phyloP scores from a whole-genome alignment of 1,140 invertebrate genomes.

The Episyrphus balteatus region DNA sequence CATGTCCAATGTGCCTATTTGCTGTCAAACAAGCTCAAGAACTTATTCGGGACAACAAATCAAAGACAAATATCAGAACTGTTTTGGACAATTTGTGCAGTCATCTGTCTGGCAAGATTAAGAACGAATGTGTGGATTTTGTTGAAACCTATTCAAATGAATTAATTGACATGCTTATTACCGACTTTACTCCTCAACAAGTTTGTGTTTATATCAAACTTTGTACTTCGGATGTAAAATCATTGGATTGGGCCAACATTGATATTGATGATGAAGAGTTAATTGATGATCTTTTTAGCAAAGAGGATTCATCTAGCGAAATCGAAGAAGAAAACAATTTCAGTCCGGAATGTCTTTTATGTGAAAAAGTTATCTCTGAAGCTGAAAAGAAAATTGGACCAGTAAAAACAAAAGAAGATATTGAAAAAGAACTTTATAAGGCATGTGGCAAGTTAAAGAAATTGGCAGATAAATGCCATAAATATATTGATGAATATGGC shows the following conservation, averaged over 20 bases:
- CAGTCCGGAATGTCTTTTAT: conserved; percentile 24
- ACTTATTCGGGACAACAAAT: conserved; percentile 29
- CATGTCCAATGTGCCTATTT: conserved; percentile 70
- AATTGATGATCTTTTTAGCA: conserved; percentile 12
- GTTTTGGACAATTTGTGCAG: conserved; percentile 62
- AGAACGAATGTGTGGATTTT: conserved; percentile 58
- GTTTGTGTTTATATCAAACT: conserved; percentile 65
- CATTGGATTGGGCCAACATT: conserved; percentile 21
- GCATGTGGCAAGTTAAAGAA: conserved; percentile 24
- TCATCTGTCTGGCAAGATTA: conserved; percentile 51
- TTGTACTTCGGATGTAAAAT: conserved; percentile 42
- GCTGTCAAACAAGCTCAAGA: conserved; percentile 51
- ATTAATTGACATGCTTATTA: conserved; percentile 63
- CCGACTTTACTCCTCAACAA: conserved; percentile 64
- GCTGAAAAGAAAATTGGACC: conserved; percentile 19
- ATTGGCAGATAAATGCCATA: conserved; percentile 21
- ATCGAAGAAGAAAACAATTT: conserved; percentile 15
- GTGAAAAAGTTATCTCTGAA: conserved; percentile 24
- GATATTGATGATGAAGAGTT: conserved; percentile 12
- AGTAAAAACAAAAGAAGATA: conserved; percentile 20
- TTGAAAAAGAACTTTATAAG: conserved; percentile 20
- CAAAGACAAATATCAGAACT: conserved; percentile 51
- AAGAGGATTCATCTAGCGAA: conserved; percentile 19
- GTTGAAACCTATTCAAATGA: conserved; percentile 64
- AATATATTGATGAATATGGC: conserved; percentile 24